Evolutionary conservation across 2,888 invertebrate species (phyloP).

Genomic region (Ariolimax columbianus): DNA sequence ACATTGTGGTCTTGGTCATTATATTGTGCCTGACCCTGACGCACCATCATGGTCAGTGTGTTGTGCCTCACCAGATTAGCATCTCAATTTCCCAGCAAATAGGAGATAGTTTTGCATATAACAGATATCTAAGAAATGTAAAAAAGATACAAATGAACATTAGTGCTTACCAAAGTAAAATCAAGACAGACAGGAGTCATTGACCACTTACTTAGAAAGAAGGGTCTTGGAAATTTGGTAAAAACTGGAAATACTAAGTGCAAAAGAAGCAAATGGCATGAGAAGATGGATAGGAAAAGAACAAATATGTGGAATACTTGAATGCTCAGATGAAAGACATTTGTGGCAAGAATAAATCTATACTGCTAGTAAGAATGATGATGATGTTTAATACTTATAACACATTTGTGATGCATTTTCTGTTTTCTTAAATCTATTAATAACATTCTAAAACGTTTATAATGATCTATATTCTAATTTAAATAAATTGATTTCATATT

Average conservation of each 20-base stretch:
- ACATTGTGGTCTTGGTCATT: too few species aligned
- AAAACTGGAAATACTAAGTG: neutral
- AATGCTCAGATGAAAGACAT: neutral
- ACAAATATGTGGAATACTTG: neutral
- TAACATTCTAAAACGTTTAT: neutral
- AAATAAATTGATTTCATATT: neutral
- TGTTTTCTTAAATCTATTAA: neutral
- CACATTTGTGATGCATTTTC: neutral
- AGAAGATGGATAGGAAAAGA: neutral
- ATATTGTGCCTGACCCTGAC: too few species aligned
- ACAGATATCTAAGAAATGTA: too few species aligned
- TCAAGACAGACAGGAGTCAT: neutral
- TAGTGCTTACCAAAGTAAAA: too few species aligned
- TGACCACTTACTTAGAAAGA: neutral
- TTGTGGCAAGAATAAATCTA: neutral
- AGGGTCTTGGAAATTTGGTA: neutral
- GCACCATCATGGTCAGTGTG: too few species aligned
- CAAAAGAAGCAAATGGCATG: neutral
- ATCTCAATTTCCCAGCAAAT: too few species aligned
- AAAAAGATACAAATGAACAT: too few species aligned
- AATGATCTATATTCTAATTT: neutral
- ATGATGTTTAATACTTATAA: neutral
- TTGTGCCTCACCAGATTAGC: too few species aligned
- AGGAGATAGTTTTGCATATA: too few species aligned
- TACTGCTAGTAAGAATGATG: neutral